These are phyloP conservation scores for Tridacna crocea DNA, from an alignment of 2,888 invertebrate species.

Conservation along the genomic window DNA sequence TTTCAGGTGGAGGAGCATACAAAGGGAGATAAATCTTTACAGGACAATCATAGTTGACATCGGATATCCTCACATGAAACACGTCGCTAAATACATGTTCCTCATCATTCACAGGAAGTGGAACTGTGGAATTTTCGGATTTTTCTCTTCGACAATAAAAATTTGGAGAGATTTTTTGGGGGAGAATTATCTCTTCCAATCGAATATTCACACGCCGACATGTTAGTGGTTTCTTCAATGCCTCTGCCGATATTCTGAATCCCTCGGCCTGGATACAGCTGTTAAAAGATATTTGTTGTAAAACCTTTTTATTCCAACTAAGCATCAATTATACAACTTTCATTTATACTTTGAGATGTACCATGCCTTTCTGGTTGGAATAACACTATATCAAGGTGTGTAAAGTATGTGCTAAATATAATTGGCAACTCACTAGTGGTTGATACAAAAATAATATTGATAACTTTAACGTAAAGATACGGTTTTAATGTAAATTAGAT, in stretches of 20 bases:
- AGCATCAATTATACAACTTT: too few relatives aligned
- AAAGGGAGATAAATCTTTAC: slow-evolving; percentile 49
- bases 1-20: slow-evolving; percentile 46
- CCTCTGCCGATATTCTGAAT: slow-evolving; percentile 36
- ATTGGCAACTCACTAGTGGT: too few relatives aligned
- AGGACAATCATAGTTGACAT: slow-evolving; percentile 43
- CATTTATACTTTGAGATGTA: too few relatives aligned
- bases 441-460: too few relatives aligned
- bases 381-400: too few relatives aligned
- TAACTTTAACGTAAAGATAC: too few relatives aligned
- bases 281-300: too few relatives aligned
- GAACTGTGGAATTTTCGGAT: slow-evolving; percentile 46
- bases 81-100: slow-evolving; percentile 52
- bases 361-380: too few relatives aligned
- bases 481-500: too few relatives aligned
- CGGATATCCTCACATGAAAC: slow-evolving; percentile 51
- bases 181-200: slow-evolving; percentile 45
- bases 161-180: slow-evolving; percentile 32
- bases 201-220: slow-evolving; percentile 45
- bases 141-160: slow-evolving; percentile 58
- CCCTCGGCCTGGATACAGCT: slow-evolving; percentile 55
- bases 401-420: too few relatives aligned
- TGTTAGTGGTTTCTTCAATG: slow-evolving; percentile 3
- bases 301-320: too few relatives aligned
- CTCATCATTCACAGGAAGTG: slow-evolving; percentile 30